Base-by-base conservation (phyloP, 2,888 invertebrate species). In the Silvanus unidentatus region DNA sequence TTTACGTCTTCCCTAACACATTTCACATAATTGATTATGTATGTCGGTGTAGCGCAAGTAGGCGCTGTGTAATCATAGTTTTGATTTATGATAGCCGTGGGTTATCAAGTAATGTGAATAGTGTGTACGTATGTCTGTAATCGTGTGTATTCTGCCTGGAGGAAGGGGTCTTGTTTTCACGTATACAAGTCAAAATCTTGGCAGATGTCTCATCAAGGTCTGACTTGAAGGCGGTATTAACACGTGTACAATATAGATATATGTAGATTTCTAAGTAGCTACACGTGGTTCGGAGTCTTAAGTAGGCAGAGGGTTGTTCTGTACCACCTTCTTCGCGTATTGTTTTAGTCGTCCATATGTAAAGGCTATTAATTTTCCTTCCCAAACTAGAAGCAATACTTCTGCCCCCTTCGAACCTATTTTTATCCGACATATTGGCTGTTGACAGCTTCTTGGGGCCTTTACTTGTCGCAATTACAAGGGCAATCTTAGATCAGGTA, bases 301-400 rank as follows among this genome's bases (percentile, higher is more conserved):
- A 32, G 42, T 42, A 38, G 45, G 45, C 41, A 45, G 45, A 32
- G 45, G 45, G 45, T n/a, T 45, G 45, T 40, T 39, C 39, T 42
- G 42, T 40, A 41, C 45, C 32, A 16, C 45, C 45, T 45, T 42
- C 45, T 40, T 41, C 38, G 40, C 16, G 44, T 40, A 44, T 40
- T 44, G 44, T 44, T 30, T 44, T 35, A 40, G 39, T 16, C 40
- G 44, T 15, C 44, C 44, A 44, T 44, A 16, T 44, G 44, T 37
- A 37, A 8, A 11, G 3, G 32, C n/a, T 32, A 32, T 32, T 32
- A 32, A 32, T 32, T 32, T 4, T 32, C 10, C 28, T 3, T 32
- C 11, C 6, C 22, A 22, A 22, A 22, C 4, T 5, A 8, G 22
- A n/a, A n/a, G 22, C 8, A 5, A 8, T 22, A 5, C 22, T 22